Conservation (phyloP, 2,888 invertebrate genomes). For the Scaptomyza polygonia region DNA sequence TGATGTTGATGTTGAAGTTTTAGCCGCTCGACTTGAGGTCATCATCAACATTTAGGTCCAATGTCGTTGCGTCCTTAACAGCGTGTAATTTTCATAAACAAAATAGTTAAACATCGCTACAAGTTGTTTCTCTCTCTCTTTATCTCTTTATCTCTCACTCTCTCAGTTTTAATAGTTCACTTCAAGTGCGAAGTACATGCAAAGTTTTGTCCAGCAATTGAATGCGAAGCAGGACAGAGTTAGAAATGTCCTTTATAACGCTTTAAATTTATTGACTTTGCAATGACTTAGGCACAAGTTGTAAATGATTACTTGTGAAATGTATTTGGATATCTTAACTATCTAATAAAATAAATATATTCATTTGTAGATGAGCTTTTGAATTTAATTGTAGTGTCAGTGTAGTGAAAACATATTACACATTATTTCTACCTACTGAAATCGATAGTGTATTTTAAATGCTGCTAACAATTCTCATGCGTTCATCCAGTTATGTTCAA, state of each 20-base stretch:
- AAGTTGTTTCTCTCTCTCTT: slow-evolving; percentile 40
- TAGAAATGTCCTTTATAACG: not conserved
- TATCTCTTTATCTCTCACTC: too few species aligned
- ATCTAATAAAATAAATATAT: not conserved
- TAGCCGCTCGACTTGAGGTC: slow-evolving; percentile 47
- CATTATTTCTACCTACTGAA: too few species aligned
- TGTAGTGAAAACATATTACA: too few species aligned
- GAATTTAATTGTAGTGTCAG: too few species aligned
- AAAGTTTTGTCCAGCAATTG: slow-evolving; percentile 38
- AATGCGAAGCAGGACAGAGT: not conserved
- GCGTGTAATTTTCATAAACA: slow-evolving; percentile 72
- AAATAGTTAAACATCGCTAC: slow-evolving; percentile 64
- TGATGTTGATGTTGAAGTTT: slow-evolving; percentile 33
- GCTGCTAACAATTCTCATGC: too few species aligned
- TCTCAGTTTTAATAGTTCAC: too few species aligned
- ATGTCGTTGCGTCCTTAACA: slow-evolving; percentile 14
- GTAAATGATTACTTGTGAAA: not conserved
- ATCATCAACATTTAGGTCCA: slow-evolving; percentile 39
- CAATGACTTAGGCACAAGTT: slow-evolving; percentile 15
- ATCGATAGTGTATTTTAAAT: too few species aligned
- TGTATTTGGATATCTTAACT: not conserved
- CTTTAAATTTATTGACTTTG: not conserved
- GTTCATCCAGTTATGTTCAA: too few species aligned
- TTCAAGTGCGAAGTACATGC: slow-evolving; percentile 47
- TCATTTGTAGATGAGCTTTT: not conserved